Evolutionary conservation across 2,113 vertebrate species (phyloP), one percentile per base, ranked within the genome.

Genomic region (Xenopus borealis): DNA sequence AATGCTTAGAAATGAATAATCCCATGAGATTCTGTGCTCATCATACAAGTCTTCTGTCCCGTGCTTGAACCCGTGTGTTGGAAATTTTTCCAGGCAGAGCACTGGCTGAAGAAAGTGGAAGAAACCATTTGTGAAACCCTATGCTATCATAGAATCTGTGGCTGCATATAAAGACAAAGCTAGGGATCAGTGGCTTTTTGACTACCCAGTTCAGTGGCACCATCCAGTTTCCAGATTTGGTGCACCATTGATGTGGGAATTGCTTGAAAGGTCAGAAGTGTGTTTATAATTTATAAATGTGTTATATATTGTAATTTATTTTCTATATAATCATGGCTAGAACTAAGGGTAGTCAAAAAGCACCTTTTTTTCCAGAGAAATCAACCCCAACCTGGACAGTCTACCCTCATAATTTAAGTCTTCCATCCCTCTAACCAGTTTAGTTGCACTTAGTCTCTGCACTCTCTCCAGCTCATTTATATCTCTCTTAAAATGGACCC

Each of bases 241-340:
- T 94, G 90, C 86, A 85, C 86, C 10, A 92, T 88, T 1, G 92
- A 92, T 55, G 88, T 92, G 78, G 90, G 89, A 66, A 91, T 93
- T 46, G 86, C 90, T 95, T 75, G 71, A 80, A 65, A 88, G 87
- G 50, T 83, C 95, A 62, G 90, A 93, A 23, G 87, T 50, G 30
- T 33, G 3, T 33, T 33, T 33, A 33, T 33, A 7, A 33, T 33
- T 4, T 33, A 7, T 33, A 33, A 4, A 7, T 33, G 30, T 50
- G 46, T 50, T 2, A 13, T 66, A 18, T 19, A 18, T 66, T 4
- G 19, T 66, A 10, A n/a, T 66, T 65, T 12, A n/a, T 44, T 18
- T 45, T 65, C 2, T 18, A 65, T 40, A 47, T 66, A n/a, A n/a
- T n/a, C n/a, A n/a, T n/a, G n/a, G n/a, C n/a, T n/a, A n/a, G n/a